These are phyloP conservation scores for Xenops minutus DNA, from an alignment of 2,797 vertebrate genomes.

Conservation along the genomic window DNA sequence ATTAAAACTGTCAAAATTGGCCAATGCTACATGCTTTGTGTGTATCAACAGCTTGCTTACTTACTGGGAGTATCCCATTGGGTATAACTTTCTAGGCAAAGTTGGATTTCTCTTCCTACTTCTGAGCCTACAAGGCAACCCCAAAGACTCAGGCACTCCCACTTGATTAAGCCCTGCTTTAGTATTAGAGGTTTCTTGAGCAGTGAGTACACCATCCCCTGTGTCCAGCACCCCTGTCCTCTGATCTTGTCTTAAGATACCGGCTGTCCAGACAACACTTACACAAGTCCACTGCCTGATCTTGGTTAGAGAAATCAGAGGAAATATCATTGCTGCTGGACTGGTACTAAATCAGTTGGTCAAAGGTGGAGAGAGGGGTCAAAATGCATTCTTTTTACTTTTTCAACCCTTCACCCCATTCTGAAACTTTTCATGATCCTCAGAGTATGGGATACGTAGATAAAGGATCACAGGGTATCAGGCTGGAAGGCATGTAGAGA, in stretches of 20 bases:
- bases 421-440: neutral
- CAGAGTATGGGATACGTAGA: neutral
- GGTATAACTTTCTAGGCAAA: neutral
- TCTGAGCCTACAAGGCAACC: neutral
- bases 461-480: neutral
- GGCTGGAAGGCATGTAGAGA: neutral
- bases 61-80: neutral
- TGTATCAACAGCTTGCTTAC: neutral
- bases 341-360: neutral
- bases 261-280: neutral
- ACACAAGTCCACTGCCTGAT: neutral
- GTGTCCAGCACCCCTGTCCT: neutral
- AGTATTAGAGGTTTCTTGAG: neutral
- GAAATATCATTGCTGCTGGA: neutral
- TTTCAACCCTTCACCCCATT: neutral
- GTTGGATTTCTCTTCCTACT: neutral
- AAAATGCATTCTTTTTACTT: neutral
- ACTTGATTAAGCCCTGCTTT: neutral
- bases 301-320: neutral
- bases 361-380: neutral
- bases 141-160: neutral
- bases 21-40: neutral
- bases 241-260: neutral
- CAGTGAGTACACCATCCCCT: neutral
- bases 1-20: neutral